These are phyloP conservation scores for Coregonus clupeaformis DNA, from an alignment of 2,113 vertebrate genomes.

Conservation along the genomic window DNA sequence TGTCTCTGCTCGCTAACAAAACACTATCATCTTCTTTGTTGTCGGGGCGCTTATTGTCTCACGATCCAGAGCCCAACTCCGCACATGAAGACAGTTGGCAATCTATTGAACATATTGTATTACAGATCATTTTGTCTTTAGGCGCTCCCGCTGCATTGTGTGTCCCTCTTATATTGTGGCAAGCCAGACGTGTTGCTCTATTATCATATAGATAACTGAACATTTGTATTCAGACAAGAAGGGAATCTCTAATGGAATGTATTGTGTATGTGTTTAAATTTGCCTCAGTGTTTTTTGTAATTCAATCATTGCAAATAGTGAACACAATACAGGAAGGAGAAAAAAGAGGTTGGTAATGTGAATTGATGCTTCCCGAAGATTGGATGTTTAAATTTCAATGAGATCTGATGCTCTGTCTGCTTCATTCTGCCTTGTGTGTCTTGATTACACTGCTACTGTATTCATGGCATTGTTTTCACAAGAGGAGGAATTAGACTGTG, in stretches of 20 bases:
- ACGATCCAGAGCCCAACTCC: slow-evolving; percentile 4
- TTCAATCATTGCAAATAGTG: slow-evolving; percentile 27
- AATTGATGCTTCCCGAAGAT: background rate
- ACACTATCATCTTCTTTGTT: slow-evolving; percentile 27
- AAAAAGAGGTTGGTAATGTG: slow-evolving; percentile 12
- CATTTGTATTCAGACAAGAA: slow-evolving; percentile 60
- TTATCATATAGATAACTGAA: slow-evolving; percentile 76
- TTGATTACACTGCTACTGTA: slow-evolving; percentile 6
- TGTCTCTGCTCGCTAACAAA: slow-evolving; percentile 7
- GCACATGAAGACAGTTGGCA: slow-evolving; percentile 16
- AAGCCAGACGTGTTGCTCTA: slow-evolving; percentile 54
- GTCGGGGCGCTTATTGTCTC: slow-evolving; percentile 27
- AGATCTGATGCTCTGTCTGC: background rate
- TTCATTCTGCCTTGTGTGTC: background rate
- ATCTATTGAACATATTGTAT: slow-evolving; percentile 62
- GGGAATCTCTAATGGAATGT: slow-evolving; percentile 54
- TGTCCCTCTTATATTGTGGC: slow-evolving; percentile 50
- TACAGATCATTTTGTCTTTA: slow-evolving; percentile 61
- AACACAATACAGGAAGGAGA: slow-evolving; percentile 18
- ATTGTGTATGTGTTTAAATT: slow-evolving; percentile 55
- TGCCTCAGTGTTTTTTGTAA: slow-evolving; percentile 39
- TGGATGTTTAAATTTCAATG: background rate
- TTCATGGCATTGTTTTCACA: slow-evolving; percentile 22
- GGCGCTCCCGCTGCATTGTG: slow-evolving; percentile 58
- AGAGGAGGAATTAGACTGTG: slow-evolving; percentile 26